Conservation (phyloP, 2,113 vertebrate genomes). For the Callocephalon fimbriatum region DNA sequence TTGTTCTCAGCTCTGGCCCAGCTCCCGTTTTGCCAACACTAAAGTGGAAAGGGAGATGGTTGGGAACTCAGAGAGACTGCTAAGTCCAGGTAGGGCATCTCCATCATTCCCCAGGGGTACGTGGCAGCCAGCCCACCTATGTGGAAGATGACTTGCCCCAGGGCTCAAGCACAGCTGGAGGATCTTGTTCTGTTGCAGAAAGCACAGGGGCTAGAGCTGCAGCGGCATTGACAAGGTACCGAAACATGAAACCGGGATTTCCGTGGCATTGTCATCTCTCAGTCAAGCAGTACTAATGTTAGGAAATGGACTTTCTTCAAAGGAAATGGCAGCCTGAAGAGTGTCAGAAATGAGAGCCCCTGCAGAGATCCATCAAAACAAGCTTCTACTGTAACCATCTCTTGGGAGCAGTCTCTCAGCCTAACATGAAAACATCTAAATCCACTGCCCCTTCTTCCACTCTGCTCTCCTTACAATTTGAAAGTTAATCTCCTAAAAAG, state of each 20-base stretch:
- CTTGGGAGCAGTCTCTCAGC: background rate
- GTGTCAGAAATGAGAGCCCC: conserved; percentile 43
- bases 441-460: background rate
- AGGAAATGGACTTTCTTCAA: conserved; percentile 40
- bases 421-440: conserved; percentile 4
- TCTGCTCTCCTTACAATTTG: background rate
- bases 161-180: background rate
- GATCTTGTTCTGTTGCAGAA: rapidly evolving
- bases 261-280: background rate
- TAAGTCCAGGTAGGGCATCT: background rate
- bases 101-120: rapidly evolving
- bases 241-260: background rate
- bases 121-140: background rate
- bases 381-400: background rate
- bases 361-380: conserved; percentile 49
- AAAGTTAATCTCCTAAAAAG: background rate
- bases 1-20: background rate
- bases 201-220: background rate
- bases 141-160: background rate
- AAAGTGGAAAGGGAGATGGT: background rate
- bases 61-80: background rate
- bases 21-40: background rate
- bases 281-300: background rate
- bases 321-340: conserved; percentile 24
- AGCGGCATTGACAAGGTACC: background rate